Conservation (phyloP, 1,140 invertebrate genomes). For the Hycleus phaleratus region DNA sequence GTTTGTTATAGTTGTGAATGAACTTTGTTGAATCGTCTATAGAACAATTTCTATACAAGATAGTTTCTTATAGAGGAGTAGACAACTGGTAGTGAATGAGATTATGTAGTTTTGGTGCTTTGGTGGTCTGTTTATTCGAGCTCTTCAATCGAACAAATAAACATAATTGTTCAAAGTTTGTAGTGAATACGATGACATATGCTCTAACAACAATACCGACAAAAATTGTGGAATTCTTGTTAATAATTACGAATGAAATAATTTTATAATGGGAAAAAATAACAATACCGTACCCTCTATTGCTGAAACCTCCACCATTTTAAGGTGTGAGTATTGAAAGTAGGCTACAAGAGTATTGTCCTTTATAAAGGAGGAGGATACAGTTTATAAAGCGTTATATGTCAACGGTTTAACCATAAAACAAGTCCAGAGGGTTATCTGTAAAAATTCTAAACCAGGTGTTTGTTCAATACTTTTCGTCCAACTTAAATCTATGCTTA, state of each 20-base stretch:
- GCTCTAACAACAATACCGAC: neutral
- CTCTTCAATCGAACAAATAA: constrained; percentile 7
- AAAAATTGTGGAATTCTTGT: too few species aligned
- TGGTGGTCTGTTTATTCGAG: constrained; percentile 10
- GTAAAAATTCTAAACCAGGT: constrained; percentile 24
- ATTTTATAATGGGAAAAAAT: too few species aligned
- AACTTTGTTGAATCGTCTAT: too few species aligned
- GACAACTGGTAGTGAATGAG: neutral
- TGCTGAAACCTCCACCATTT: constrained; percentile 9
- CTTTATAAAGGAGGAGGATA: constrained; percentile 18
- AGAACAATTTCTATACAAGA: neutral
- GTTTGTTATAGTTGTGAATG: too few species aligned
- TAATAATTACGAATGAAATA: too few species aligned
- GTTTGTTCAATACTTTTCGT: constrained; percentile 15
- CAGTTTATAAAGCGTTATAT: constrained; percentile 19
- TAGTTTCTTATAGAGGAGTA: neutral
- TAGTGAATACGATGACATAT: constrained; percentile 11
- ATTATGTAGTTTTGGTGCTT: constrained; percentile 9
- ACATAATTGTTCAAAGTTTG: constrained; percentile 6
- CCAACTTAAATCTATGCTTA: neutral
- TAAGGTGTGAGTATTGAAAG: constrained; percentile 19
- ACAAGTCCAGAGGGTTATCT: too few species aligned
- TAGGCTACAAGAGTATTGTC: constrained; percentile 6
- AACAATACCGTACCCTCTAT: too few species aligned
- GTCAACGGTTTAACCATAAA: constrained; percentile 18